Conservation (phyloP, 2,113 vertebrate species). For the Sturnus vulgaris region DNA sequence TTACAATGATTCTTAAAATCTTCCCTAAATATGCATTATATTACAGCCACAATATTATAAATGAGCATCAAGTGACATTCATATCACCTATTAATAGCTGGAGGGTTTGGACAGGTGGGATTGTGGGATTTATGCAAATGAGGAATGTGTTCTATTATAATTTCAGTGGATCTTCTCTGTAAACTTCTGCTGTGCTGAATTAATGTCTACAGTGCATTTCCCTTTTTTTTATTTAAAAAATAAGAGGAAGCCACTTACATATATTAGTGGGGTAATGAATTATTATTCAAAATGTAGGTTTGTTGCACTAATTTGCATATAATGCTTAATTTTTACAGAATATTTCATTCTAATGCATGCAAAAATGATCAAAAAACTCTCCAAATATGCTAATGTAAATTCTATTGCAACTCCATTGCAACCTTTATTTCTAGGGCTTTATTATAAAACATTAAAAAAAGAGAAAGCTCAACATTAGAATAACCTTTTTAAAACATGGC, state of each 20-base stretch:
- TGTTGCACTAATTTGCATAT: conserved; percentile 73
- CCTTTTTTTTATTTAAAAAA: neutral
- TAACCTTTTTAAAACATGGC: conserved; percentile 64
- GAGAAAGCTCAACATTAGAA: conserved; percentile 54
- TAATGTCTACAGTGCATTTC: conserved; percentile 60
- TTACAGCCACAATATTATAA: conserved; percentile 65
- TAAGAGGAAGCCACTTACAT: conserved; percentile 56
- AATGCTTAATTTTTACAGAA: conserved; percentile 75
- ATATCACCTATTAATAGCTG: conserved; percentile 73
- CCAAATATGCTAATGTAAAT: conserved; percentile 72
- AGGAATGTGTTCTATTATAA: conserved; percentile 50
- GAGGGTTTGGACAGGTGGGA: conserved; percentile 66
- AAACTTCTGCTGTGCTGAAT: conserved; percentile 72
- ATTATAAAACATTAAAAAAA: conserved; percentile 65
- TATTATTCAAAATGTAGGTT: conserved; percentile 70
- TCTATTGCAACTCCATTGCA: conserved; percentile 62
- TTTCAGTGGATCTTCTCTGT: conserved; percentile 67
- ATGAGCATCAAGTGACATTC: conserved; percentile 69
- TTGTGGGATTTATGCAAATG: conserved; percentile 75
- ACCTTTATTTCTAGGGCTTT: conserved; percentile 58
- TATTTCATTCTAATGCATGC: conserved; percentile 72
- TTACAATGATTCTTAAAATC: conserved; percentile 60
- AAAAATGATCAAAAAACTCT: conserved; percentile 72
- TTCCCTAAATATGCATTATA: conserved; percentile 69
- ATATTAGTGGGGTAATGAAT: conserved; percentile 72